Evolutionary conservation across 1,140 invertebrate species (phyloP).

Genomic region (Brachionus sp.): DNA sequence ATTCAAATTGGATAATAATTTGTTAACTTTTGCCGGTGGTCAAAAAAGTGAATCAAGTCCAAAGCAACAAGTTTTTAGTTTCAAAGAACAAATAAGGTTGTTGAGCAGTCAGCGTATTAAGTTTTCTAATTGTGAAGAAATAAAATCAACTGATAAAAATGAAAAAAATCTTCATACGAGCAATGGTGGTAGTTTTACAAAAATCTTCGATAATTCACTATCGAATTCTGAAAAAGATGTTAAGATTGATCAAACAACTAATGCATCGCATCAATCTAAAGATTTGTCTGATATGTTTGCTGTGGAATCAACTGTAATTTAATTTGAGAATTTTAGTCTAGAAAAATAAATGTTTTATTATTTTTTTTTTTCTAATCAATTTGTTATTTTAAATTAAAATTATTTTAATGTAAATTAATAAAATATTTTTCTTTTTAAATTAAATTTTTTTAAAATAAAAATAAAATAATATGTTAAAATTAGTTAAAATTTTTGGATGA

Average conservation of each 20-base stretch:
- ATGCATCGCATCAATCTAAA: background rate
- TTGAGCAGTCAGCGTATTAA: conserved; percentile 8
- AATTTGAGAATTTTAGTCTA: conserved; percentile 20
- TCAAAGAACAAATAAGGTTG: conserved; percentile 18
- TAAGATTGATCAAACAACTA: background rate
- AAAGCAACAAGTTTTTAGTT: background rate
- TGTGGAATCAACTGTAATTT: conserved; percentile 41
- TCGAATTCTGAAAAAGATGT: background rate
- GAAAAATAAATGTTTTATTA: background rate
- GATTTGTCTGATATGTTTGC: conserved; percentile 41
- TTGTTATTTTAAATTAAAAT: background rate
- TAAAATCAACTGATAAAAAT: background rate
- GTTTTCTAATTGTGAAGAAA: background rate
- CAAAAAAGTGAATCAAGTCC: background rate
- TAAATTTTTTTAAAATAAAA: background rate
- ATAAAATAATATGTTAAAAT: too few relatives aligned
- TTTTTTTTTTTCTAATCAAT: conserved; percentile 13
- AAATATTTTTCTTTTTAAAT: background rate
- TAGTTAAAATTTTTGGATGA: too few relatives aligned
- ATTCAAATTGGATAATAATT: conserved; percentile 26
- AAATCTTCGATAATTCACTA: conserved; percentile 27
- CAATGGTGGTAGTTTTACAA: conserved; percentile 9
- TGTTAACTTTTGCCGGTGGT: conserved; percentile 33
- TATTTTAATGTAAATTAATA: background rate
- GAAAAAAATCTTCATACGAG: background rate